These are phyloP conservation scores for Holcopasites calliopsidis DNA, from an alignment of 1,140 invertebrate species.

Conservation along the genomic window DNA sequence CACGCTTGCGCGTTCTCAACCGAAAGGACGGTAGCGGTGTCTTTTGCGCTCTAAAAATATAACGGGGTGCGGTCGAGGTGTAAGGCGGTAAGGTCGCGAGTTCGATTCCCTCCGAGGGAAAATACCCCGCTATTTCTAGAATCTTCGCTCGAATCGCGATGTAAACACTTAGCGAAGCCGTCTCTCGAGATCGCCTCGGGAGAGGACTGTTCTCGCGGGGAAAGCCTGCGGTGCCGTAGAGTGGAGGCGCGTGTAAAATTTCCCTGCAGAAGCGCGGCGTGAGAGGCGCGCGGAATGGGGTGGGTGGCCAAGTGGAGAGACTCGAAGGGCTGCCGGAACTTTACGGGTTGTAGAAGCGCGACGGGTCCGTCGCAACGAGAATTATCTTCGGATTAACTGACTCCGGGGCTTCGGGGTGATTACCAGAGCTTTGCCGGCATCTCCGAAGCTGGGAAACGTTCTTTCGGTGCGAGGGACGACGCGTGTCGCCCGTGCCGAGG, in stretches of 20 bases:
- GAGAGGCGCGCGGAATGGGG: background rate
- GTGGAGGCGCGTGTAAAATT: too few relatives aligned
- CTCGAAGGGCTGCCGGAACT: slow-evolving; percentile 19
- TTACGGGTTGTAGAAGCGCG: slow-evolving; percentile 53
- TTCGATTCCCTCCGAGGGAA: slow-evolving; percentile 71
- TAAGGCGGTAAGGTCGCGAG: slow-evolving; percentile 69
- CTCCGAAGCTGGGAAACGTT: background rate
- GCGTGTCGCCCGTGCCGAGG: background rate
- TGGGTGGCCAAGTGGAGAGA: background rate
- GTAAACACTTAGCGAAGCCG: background rate
- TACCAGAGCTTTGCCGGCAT: slow-evolving; percentile 74
- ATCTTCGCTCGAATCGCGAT: slow-evolving; percentile 38
- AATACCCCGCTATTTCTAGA: slow-evolving; percentile 72
- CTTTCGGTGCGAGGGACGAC: background rate
- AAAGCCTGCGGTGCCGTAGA: too few relatives aligned
- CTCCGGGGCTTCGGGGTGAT: slow-evolving; percentile 72
- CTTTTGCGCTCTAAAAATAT: slow-evolving; percentile 72
- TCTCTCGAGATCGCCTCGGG: too few relatives aligned
- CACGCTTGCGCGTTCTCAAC: background rate
- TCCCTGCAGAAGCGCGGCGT: background rate
- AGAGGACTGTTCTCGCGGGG: too few relatives aligned
- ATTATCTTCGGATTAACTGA: slow-evolving; percentile 74
- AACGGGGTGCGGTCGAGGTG: slow-evolving; percentile 56
- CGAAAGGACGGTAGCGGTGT: too few relatives aligned
- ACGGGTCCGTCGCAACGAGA: slow-evolving; percentile 68